Conservation (phyloP, 2,888 invertebrate species). For the Melanargia galathea region DNA sequence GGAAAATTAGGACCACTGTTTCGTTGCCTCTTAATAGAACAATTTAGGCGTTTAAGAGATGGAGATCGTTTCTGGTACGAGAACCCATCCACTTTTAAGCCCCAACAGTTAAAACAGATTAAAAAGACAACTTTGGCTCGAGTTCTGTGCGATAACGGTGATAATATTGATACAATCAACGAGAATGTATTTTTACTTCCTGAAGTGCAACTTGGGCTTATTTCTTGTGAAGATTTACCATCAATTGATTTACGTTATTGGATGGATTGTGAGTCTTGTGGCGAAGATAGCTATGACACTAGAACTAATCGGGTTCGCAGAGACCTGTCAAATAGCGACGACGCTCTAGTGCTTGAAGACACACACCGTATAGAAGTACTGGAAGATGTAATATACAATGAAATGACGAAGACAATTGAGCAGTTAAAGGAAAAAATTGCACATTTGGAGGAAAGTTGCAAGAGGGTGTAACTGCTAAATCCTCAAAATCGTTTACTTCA, state of each 20-base stretch:
- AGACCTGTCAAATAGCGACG: slow-evolving; percentile 35
- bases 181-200: slow-evolving; percentile 90
- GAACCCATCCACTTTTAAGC: slow-evolving; percentile 91
- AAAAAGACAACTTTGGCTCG: slow-evolving; percentile 90
- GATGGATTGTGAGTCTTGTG: slow-evolving; percentile 89
- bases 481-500: slow-evolving; percentile 90
- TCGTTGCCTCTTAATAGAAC: slow-evolving; percentile 95
- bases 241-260: slow-evolving; percentile 89
- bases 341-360: slow-evolving; percentile 42
- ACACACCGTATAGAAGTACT: slow-evolving; percentile 53
- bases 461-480: slow-evolving; percentile 74
- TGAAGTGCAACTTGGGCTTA: slow-evolving; percentile 84
- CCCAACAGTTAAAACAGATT: slow-evolving; percentile 93
- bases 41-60: slow-evolving; percentile 93
- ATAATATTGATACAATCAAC: slow-evolving; percentile 91
- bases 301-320: slow-evolving; percentile 54
- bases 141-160: slow-evolving; percentile 96
- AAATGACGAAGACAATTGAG: slow-evolving; percentile 51
- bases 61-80: slow-evolving; percentile 99
- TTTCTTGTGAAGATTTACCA: slow-evolving; percentile 86
- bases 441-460: slow-evolving; percentile 58
- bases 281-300: slow-evolving; percentile 50
- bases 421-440: slow-evolving; percentile 56
- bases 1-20: slow-evolving; percentile 97
- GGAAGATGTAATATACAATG: slow-evolving; percentile 49